A percentile compares a stretch with the other conserved stretches of the same genome.
phyloP scores from a whole-genome alignment of 2,888 invertebrate species.

The Phyllotreta striolata region DNA sequence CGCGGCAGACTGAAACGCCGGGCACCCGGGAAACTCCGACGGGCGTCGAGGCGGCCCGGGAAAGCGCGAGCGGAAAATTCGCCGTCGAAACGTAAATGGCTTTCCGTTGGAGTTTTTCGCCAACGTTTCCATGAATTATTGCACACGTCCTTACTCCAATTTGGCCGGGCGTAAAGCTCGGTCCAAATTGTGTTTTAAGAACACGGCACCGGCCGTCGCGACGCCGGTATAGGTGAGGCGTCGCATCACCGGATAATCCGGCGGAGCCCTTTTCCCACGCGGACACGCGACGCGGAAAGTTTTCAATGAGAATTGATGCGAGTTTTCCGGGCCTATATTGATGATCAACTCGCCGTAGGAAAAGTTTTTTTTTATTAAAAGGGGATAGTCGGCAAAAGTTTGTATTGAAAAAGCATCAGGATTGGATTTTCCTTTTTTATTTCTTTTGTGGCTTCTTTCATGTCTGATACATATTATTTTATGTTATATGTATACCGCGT shows the following conservation, averaged over 20 bases:
- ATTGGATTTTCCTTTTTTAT: too few relatives aligned
- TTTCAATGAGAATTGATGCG: conserved; percentile 6
- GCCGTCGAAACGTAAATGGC: conserved; percentile 42
- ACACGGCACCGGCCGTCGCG: not conserved
- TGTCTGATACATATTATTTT: too few relatives aligned
- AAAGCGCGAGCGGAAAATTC: conserved; percentile 39
- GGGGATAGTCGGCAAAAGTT: too few relatives aligned
- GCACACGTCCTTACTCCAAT: conserved; percentile 41
- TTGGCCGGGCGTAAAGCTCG: conserved; percentile 35
- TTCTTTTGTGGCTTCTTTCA: too few relatives aligned
- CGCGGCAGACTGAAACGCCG: conserved; percentile 40
- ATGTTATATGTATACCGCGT: too few relatives aligned
- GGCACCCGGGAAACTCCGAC: conserved; percentile 42
- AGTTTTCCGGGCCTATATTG: not conserved
- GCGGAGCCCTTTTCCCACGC: conserved; percentile 13
- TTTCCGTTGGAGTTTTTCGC: conserved; percentile 40
- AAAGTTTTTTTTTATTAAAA: not conserved
- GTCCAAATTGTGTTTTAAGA: conserved; percentile 32
- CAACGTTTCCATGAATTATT: conserved; percentile 42
- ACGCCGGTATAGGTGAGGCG: not conserved
- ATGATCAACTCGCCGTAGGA: not conserved
- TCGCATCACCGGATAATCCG: conserved; percentile 1
- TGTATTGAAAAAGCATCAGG: too few relatives aligned
- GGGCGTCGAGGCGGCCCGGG: conserved; percentile 36
- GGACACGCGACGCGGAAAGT: conserved; percentile 5